Conservation (phyloP, 30 jellyfish, hydroid and myxozoan genomes). For the Mastigias papua region DNA sequence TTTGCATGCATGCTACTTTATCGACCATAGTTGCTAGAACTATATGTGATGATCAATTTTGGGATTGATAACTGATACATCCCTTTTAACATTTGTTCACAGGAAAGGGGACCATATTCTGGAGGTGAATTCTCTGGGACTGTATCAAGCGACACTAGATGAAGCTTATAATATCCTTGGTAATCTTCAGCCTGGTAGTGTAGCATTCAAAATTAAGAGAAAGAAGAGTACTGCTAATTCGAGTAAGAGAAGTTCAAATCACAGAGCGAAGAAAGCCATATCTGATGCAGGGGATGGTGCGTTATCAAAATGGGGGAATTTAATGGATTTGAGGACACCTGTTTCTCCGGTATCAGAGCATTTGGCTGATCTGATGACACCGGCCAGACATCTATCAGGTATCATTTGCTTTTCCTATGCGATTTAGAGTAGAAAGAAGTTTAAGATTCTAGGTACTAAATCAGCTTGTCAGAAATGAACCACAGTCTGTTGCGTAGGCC, state of each 20-base stretch:
- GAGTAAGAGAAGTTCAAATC: slow-evolving; percentile 19
- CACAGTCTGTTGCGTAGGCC: no score
- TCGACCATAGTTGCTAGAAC: no score
- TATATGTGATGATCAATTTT: no score
- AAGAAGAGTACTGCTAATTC: slow-evolving; percentile 5
- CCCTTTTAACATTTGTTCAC: no score
- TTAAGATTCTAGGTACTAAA: no score
- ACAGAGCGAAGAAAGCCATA: slow-evolving; percentile 49
- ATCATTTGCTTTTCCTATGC: background rate
- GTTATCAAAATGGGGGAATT: slow-evolving; percentile 72
- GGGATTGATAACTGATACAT: no score
- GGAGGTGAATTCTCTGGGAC: slow-evolving; percentile 74
- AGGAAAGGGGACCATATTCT: slow-evolving; percentile 91
- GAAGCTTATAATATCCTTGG: slow-evolving; percentile 83
- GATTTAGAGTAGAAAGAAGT: background rate
- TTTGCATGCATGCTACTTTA: no score
- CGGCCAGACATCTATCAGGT: slow-evolving; percentile 85
- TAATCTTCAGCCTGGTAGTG: slow-evolving; percentile 87
- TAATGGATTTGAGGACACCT: slow-evolving; percentile 48
- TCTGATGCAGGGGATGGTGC: slow-evolving; percentile 60
- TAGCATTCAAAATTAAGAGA: slow-evolving; percentile 70
- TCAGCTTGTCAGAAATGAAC: no score
- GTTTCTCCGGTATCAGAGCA: slow-evolving; percentile 22
- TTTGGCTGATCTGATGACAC: slow-evolving; percentile 89
- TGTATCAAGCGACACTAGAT: slow-evolving; percentile 73